Percentiles rank a stretch among this genome's conserved stretches.
These are phyloP conservation scores for Neoascia interrupta DNA, from an alignment of 2,888 invertebrate genomes.

Conservation along the genomic window DNA sequence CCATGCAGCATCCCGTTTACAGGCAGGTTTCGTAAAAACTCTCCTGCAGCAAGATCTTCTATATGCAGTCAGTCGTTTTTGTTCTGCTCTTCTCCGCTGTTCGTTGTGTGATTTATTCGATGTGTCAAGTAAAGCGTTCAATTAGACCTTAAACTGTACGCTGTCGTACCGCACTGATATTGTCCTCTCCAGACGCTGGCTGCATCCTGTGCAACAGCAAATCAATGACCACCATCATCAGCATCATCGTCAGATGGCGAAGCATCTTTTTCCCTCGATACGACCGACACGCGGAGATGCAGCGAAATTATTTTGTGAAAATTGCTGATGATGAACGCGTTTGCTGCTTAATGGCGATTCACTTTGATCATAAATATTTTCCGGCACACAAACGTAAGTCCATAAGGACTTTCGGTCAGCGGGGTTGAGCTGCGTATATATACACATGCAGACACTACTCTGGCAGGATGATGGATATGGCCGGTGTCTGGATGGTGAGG, in stretches of 20 bases:
- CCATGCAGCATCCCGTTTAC: slow-evolving; percentile 29
- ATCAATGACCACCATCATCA: slow-evolving; percentile 64
- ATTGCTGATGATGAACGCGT: slow-evolving; percentile 70
- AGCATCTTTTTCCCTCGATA: slow-evolving; percentile 35
- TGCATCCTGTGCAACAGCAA: slow-evolving; percentile 36
- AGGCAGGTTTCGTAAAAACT: slow-evolving; percentile 38
- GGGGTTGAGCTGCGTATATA: slow-evolving; percentile 2
- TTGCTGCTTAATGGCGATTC: slow-evolving; percentile 69
- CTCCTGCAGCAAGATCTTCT: not conserved
- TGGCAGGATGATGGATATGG: slow-evolving; percentile 69
- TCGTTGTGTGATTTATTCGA: slow-evolving; percentile 78
- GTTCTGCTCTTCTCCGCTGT: slow-evolving; percentile 3
- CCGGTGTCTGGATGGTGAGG: slow-evolving; percentile 42
- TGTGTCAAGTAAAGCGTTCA: slow-evolving; percentile 80
- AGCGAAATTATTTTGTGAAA: slow-evolving; percentile 68
- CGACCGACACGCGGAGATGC: slow-evolving; percentile 3
- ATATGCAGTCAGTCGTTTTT: not conserved
- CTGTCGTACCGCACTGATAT: slow-evolving; percentile 60
- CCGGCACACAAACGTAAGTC: slow-evolving; percentile 64
- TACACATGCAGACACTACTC: slow-evolving; percentile 17
- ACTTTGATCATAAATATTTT: slow-evolving; percentile 70
- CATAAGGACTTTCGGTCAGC: slow-evolving; percentile 45
- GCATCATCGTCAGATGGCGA: slow-evolving; percentile 60
- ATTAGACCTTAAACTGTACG: slow-evolving; percentile 79
- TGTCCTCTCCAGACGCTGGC: slow-evolving; percentile 37